These are phyloP conservation scores for Odontocerum albicorne DNA, from an alignment of 2,888 invertebrate genomes.

Conservation along the genomic window DNA sequence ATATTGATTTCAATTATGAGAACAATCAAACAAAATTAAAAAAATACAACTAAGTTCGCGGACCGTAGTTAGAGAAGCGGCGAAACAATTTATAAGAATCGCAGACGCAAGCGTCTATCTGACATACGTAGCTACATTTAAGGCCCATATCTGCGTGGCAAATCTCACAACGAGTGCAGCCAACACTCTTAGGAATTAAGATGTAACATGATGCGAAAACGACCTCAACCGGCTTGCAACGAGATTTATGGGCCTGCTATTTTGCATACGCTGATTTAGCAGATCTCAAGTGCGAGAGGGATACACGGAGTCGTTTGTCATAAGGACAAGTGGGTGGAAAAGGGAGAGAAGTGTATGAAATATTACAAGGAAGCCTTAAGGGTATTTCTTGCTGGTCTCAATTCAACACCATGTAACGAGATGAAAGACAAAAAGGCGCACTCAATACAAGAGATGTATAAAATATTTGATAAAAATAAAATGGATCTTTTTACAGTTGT, in stretches of 20 bases:
- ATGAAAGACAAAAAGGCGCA: no score
- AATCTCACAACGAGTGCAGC: slow-evolving; percentile 33
- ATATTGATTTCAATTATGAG: no score
- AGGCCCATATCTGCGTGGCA: slow-evolving; percentile 30
- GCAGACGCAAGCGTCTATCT: slow-evolving; percentile 23
- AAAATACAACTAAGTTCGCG: no score
- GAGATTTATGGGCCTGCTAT: slow-evolving; percentile 62
- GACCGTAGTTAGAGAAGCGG: slow-evolving; percentile 7
- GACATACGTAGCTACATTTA: slow-evolving; percentile 19
- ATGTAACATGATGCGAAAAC: slow-evolving; percentile 64
- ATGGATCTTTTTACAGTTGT: no score
- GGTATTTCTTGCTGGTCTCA: no score
- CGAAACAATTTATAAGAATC: slow-evolving; percentile 41
- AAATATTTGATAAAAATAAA: no score
- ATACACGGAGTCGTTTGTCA: slow-evolving; percentile 25
- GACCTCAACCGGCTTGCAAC: slow-evolving; percentile 53
- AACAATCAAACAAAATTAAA: no score
- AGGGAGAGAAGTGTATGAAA: slow-evolving; percentile 30
- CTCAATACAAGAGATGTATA: no score
- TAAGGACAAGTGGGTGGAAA: slow-evolving; percentile 10
- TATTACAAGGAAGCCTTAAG: slow-evolving; percentile 34
- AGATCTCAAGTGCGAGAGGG: slow-evolving; percentile 46
- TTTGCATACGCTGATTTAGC: slow-evolving; percentile 64
- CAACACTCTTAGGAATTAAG: slow-evolving; percentile 56
- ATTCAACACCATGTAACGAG: not conserved